Evolutionary conservation across 2,797 vertebrate genomes (phyloP).

Genomic region (Channallabes apus): DNA sequence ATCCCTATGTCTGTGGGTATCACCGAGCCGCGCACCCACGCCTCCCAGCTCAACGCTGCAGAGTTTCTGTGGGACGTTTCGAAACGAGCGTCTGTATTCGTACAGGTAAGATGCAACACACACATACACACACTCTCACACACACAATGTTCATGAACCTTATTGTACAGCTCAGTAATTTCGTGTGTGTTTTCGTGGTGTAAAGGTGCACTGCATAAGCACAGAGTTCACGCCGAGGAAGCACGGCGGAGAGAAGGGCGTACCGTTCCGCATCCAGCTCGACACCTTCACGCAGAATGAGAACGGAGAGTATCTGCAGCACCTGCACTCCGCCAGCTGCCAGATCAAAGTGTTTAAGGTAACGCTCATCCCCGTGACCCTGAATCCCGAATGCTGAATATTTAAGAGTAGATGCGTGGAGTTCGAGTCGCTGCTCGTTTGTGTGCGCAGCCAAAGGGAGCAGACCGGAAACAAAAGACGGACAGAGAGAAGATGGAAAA

Average conservation of each 20-base stretch:
- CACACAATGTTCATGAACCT: background rate
- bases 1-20: conserved; percentile 91
- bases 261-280: conserved; percentile 91
- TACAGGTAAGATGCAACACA: conserved; percentile 80
- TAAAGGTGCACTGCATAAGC: conserved; percentile 95
- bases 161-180: conserved; percentile 11
- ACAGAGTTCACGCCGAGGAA: conserved; percentile 95
- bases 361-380: conserved; percentile 9
- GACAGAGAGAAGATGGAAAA: conserved; percentile 95
- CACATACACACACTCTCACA: too few relatives aligned
- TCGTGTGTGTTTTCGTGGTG: background rate
- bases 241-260: conserved; percentile 94
- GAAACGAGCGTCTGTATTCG: conserved; percentile 88
- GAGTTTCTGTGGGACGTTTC: conserved; percentile 94
- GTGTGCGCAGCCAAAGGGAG: conserved; percentile 87
- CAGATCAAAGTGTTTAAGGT: conserved; percentile 99
- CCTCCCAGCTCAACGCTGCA: conserved; percentile 88
- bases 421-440: background rate
- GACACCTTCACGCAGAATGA: conserved; percentile 89
- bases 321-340: conserved; percentile 91
- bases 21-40: conserved; percentile 84
- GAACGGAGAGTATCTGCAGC: conserved; percentile 85
- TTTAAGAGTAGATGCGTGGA: background rate
- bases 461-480: conserved; percentile 95
- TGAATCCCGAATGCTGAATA: background rate